Evolutionary conservation across 1,140 invertebrate species (phyloP).

Genomic region (Bombus difficillimus): DNA sequence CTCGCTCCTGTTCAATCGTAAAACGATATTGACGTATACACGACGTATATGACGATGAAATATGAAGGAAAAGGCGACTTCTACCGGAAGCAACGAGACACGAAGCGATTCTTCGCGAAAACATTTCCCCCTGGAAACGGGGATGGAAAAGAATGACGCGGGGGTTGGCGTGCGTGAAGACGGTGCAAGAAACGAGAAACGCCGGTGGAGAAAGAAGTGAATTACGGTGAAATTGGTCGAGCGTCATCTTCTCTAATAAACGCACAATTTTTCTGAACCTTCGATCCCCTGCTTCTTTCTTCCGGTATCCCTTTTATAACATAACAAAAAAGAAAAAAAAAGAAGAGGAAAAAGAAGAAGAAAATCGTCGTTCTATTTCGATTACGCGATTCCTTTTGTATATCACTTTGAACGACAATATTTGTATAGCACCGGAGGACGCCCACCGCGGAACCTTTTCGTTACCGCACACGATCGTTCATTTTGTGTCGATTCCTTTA

Average conservation of each 20-base stretch:
- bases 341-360: not conserved
- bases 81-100: no score
- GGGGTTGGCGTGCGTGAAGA: not conserved
- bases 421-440: not conserved
- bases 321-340: not conserved
- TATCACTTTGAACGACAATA: slow-evolving; percentile 14
- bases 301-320: slow-evolving; percentile 48
- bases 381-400: slow-evolving; percentile 17
- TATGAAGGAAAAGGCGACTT: not conserved
- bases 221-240: slow-evolving; percentile 55
- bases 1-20: not conserved
- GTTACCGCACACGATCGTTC: not conserved
- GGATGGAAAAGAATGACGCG: not conserved
- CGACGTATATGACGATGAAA: not conserved
- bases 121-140: not conserved
- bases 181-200: not conserved
- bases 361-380: not conserved
- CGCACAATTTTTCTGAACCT: slow-evolving; percentile 83
- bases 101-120: not conserved
- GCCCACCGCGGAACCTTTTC: not conserved
- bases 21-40: not conserved
- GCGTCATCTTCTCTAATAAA: slow-evolving; percentile 81
- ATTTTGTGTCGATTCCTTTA: not conserved
- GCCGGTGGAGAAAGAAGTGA: not conserved
- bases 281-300: slow-evolving; percentile 77